Evolutionary conservation across 2,888 invertebrate genomes (phyloP).

Genomic region (Crepidodera aurea): DNA sequence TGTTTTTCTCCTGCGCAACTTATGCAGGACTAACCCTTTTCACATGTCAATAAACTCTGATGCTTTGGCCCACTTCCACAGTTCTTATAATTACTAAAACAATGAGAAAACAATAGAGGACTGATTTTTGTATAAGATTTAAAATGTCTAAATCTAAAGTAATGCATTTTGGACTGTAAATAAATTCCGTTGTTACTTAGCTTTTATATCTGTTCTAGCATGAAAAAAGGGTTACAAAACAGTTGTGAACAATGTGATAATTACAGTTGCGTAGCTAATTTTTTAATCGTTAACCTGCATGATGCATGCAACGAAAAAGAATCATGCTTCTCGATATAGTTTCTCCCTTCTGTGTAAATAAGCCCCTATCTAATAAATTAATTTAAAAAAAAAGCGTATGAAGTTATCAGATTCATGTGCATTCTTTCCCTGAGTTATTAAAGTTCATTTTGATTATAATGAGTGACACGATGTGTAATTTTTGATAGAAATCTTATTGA

Average conservation of each 20-base stretch:
- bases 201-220: constrained; percentile 12
- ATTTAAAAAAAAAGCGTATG: constrained; percentile 27
- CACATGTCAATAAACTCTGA: constrained; percentile 29
- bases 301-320: constrained; percentile 24
- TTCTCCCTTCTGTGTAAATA: constrained; percentile 14
- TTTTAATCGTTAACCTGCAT: constrained; percentile 31
- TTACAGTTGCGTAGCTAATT: constrained; percentile 29
- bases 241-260: constrained; percentile 32
- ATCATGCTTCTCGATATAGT: constrained; percentile 22
- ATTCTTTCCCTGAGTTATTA: constrained; percentile 32
- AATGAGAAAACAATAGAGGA: constrained; percentile 7
- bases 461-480: constrained; percentile 19
- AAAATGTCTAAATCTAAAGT: too few species aligned
- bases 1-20: constrained; percentile 16
- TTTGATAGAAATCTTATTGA: constrained; percentile 8
- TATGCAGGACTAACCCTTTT: constrained; percentile 27
- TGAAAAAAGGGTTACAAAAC: constrained; percentile 27
- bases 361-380: constrained; percentile 29
- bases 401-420: constrained; percentile 33
- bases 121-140: too few species aligned
- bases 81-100: constrained; percentile 18
- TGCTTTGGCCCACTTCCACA: constrained; percentile 19
- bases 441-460: constrained; percentile 25
- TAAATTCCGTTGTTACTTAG: constrained; percentile 16
- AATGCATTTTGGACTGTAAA: too few species aligned